Evolutionary conservation across 2,797 vertebrate species (phyloP).

Genomic region (Darevskia mixta): DNA sequence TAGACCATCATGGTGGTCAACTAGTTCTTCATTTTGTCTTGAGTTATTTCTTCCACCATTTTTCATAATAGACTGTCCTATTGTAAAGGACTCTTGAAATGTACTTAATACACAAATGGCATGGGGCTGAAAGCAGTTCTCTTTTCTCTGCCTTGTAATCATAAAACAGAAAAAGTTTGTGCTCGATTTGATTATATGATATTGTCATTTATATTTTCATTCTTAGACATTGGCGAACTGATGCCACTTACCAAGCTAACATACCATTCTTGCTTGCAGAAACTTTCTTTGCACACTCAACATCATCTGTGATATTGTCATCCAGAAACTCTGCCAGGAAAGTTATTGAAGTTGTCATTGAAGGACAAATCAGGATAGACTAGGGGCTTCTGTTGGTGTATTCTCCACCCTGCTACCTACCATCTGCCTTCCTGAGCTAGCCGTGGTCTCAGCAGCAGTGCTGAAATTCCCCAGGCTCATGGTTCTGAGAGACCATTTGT

Average conservation of each 20-base stretch:
- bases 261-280: not conserved
- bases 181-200: not conserved
- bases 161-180: not conserved
- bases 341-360: not conserved
- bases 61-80: not conserved
- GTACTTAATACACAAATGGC: not conserved
- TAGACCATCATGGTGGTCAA: too few relatives aligned
- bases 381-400: not conserved
- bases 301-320: slow-evolving; percentile 20
- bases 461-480: too few relatives aligned
- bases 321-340: slow-evolving; percentile 22
- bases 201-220: not conserved
- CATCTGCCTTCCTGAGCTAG: not conserved
- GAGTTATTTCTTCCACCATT: not conserved
- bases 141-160: not conserved
- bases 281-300: slow-evolving; percentile 23
- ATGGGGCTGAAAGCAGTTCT: not conserved
- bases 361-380: not conserved
- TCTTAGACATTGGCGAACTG: not conserved
- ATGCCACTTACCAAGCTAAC: slow-evolving; percentile 17
- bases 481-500: too few relatives aligned
- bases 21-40: not conserved
- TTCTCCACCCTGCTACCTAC: not conserved
- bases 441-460: not conserved
- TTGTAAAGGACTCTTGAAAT: not conserved